Percentiles rank a stretch among this genome's conserved stretches.
Conservation (phyloP, 1,140 invertebrate species). For the Drosophila subpulchrella region DNA sequence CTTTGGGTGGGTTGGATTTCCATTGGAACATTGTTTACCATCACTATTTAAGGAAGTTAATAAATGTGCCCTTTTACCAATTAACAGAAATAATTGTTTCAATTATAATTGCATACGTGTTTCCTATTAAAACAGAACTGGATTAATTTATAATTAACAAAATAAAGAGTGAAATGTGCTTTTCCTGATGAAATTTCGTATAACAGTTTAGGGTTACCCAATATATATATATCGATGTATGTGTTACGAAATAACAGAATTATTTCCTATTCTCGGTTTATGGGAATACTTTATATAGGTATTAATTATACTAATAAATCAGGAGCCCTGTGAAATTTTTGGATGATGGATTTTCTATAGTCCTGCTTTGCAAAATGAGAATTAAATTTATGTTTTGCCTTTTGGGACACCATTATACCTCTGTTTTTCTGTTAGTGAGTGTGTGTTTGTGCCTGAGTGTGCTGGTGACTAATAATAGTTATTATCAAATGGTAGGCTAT, state of each 20-base stretch:
- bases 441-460: constrained; percentile 24
- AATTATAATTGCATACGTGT: neutral
- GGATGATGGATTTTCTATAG: too few species aligned
- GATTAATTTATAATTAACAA: too few species aligned
- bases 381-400: neutral
- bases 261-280: too few species aligned
- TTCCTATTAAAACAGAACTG: too few species aligned
- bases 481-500: constrained; percentile 84
- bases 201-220: too few species aligned
- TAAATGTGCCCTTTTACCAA: neutral
- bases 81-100: neutral
- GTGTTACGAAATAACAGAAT: too few species aligned
- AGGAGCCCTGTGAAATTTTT: too few species aligned
- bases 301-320: too few species aligned
- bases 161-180: too few species aligned
- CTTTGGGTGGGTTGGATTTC: neutral
- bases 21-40: neutral
- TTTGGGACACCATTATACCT: constrained; percentile 16
- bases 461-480: constrained; percentile 76
- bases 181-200: too few species aligned
- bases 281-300: too few species aligned
- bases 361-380: neutral
- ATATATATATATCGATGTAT: too few species aligned
- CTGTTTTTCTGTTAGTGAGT: constrained; percentile 6
- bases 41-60: neutral